Base-by-base conservation (phyloP, 2,113 vertebrate genomes). In the Oenanthe oenanthe region DNA sequence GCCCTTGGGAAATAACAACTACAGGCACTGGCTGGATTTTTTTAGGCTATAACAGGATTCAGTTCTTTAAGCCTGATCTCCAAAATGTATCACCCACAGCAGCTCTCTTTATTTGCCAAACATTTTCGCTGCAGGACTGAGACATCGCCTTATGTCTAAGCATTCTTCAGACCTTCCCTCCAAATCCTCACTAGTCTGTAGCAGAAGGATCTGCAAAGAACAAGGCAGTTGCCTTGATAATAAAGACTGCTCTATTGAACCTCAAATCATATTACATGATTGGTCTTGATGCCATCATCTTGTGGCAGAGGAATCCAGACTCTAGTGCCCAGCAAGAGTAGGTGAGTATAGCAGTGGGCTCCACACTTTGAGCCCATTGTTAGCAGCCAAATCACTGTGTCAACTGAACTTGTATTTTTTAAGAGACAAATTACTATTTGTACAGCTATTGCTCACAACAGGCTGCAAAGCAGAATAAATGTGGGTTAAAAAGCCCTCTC, bases 1-100 rank as follows among this genome's bases (percentile, higher is more conserved):
- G 13, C n/a, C 45, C 24, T 82, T 68, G 66, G 62, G 66, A 95
- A 93, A 95, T 91, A 89, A 82, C 24, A 87, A 61, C 50, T 76
- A 82, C 53, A 66, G 73, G 36, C 63, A 85, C 32, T 43, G 12
- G 24, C 16, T 74, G 36, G 42, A 53, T 29, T 40, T 78, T 90
- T 92, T 74, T 36, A 61, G 36, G 26, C 24, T 68, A 4, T 26
- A 85, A 66, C 31, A 85, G 17, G 60, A 81, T 75, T 72, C 43
- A 45, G 9, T 56, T 77, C 7, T 72, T 79, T 79, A 63, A 87
- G 25, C 18, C 16, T 56, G 43, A 77, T 78, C 34, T 84, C 38
- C 81, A 58, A n/a, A 60, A 42, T 43, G 24, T 76, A 29, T 36
- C 47, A 80, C 17, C 6, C 24, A 28, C 32, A 67, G 36, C 47